phyloP scores from a whole-genome alignment of 2,888 invertebrate species.

The Callyntrura guangdongensis region DNA sequence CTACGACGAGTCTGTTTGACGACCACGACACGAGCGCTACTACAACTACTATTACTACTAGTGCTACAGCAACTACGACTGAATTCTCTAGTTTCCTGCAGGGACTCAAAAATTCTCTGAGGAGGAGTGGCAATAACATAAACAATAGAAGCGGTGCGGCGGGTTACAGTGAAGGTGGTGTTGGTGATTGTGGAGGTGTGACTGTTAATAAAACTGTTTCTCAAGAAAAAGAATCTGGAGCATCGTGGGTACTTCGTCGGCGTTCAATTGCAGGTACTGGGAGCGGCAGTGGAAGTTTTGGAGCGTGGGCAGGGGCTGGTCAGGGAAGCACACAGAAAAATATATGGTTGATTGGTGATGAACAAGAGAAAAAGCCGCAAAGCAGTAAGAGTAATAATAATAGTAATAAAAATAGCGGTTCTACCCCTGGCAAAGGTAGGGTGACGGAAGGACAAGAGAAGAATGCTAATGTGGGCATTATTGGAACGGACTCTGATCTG shows the following conservation, averaged over 20 bases:
- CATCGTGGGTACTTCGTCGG: not conserved
- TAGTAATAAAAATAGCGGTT: not conserved
- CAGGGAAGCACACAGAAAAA: not conserved
- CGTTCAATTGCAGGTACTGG: not conserved
- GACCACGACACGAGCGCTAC: constrained; percentile 1
- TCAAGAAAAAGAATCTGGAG: not conserved
- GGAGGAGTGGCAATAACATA: constrained; percentile 85
- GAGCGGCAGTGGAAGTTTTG: not conserved
- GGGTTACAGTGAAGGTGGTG: constrained; percentile 85
- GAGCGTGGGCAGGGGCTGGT: constrained; percentile 86
- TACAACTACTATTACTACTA: not conserved
- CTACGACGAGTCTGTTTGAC: constrained; percentile 69
- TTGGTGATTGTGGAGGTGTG: constrained; percentile 85
- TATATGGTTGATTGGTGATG: not conserved
- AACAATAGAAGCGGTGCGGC: not conserved
- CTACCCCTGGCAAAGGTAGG: not conserved
- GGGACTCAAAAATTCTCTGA: constrained; percentile 87
- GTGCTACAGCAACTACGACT: constrained; percentile 33
- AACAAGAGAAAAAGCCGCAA: not conserved
- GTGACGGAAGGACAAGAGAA: not conserved
- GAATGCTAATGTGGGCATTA: not conserved
- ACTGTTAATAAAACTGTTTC: not conserved
- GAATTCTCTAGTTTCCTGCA: constrained; percentile 85
- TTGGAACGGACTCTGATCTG: constrained; percentile 87
- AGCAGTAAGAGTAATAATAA: not conserved